A percentile compares a stretch with the other conserved stretches of the same genome.
phyloP scores from a whole-genome alignment of 2,113 vertebrate species.

The Callionymus lyra region DNA sequence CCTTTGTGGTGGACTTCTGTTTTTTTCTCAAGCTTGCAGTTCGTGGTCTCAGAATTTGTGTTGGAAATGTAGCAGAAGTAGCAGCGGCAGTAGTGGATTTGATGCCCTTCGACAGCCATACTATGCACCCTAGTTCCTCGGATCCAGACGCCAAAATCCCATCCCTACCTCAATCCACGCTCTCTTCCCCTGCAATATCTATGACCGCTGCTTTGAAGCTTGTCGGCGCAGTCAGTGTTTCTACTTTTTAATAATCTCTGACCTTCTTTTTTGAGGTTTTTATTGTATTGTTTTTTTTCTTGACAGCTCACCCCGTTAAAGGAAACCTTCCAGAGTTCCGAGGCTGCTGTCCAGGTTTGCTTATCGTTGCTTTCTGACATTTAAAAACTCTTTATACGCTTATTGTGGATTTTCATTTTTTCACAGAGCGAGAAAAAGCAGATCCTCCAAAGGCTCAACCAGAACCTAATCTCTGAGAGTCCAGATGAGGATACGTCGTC shows the following conservation, averaged over 20 bases:
- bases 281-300: conserved; percentile 2
- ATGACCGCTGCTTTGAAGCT: conserved; percentile 92
- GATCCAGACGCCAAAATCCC: conserved; percentile 57
- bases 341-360: conserved; percentile 46
- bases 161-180: conserved; percentile 46
- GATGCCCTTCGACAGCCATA: conserved; percentile 34
- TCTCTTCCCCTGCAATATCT: conserved; percentile 72
- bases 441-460: conserved; percentile 85
- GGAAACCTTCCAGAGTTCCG: conserved; percentile 29
- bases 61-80: conserved; percentile 32
- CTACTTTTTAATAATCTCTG: not conserved
- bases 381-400: not conserved
- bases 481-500: conserved; percentile 38
- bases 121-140: conserved; percentile 53
- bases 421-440: conserved; percentile 81
- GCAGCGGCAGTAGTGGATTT: conserved; percentile 23
- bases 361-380: not conserved
- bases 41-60: conserved; percentile 68
- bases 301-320: conserved; percentile 41
- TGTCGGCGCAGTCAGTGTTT: conserved; percentile 80
- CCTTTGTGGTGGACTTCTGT: not conserved
- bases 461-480: conserved; percentile 79
- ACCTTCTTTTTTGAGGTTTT: not conserved
- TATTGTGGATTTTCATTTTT: not conserved
- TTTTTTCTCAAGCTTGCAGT: conserved; percentile 65